These are phyloP conservation scores for Trinorchestia longiramus DNA, from an alignment of 1,140 invertebrate genomes.

Conservation along the genomic window DNA sequence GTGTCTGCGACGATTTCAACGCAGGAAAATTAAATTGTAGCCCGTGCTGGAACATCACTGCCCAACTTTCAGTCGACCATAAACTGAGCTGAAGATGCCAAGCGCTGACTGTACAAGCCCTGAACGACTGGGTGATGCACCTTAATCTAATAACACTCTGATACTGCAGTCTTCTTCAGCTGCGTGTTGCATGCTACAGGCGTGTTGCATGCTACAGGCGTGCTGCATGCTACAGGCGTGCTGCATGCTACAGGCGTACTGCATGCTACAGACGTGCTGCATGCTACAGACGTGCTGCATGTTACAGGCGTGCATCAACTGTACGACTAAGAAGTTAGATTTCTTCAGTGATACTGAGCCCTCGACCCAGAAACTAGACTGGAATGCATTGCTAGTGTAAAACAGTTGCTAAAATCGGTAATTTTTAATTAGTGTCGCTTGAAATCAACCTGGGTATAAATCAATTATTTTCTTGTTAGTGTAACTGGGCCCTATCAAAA, in stretches of 20 bases:
- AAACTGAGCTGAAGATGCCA: neutral
- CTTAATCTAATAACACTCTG: neutral
- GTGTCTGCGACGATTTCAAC: neutral
- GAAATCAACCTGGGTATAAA: neutral
- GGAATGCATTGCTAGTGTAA: neutral
- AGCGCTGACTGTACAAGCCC: neutral
- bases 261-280: neutral
- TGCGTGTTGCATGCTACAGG: neutral
- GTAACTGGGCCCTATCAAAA: neutral
- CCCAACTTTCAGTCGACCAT: neutral
- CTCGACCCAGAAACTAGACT: neutral
- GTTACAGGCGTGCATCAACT: neutral
- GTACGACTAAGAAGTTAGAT: neutral
- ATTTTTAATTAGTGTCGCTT: neutral
- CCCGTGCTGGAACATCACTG: neutral
- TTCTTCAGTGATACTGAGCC: neutral
- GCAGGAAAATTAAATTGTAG: neutral
- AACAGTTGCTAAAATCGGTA: neutral
- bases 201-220: neutral
- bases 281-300: neutral
- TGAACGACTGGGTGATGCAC: neutral
- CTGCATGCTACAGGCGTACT: neutral
- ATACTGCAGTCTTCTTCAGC: neutral
- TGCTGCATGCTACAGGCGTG: neutral
- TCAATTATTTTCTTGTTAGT: neutral